Evolutionary conservation across 2,888 invertebrate species (phyloP), one percentile per base, ranked within the genome.

Genomic region (Diaprepes abbreviatus): DNA sequence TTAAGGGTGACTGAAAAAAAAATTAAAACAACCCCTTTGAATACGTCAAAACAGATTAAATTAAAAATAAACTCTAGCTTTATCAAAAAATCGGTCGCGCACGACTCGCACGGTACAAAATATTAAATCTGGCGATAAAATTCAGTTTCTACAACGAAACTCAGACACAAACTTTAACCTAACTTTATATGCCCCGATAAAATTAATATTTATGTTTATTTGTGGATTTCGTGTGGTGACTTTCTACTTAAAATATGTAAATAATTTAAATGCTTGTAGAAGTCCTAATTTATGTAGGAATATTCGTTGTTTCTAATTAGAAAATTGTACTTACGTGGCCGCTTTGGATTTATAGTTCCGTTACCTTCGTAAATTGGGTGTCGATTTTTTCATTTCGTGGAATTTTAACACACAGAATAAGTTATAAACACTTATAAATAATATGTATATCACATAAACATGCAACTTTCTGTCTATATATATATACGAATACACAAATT

Each of bases 181-280:
- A 54, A 69, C 59, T 66, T 69, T 73, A 66, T 74, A 72, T 63
- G 45, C 65, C 65, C 66, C 72, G 73, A 74, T 74, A 75, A 73
- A 72, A 74, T 71, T 70, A 66, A 72, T 73, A 76, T 76, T 75
- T 75, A 76, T 76, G 76, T 76, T 70, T 71, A 76, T 76, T 74
- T 66, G 66, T 50, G 60, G 62, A 71, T 76, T 73, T 72, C 75
- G 76, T 75, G 76, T 75, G 68, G 62, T 58, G 57, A 63, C 58
- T 43, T 57, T 62, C 50, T 60, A 52, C 55, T 59, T 65, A 62
- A 68, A 66, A 64, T 66, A 71, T 68, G 63, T 52, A 66, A 66
- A 69, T 69, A 57, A 60, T 54, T 60, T 45, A 40, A 65, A 65
- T 43, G 60, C 60, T 60, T 65, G 62, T 54, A 65, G 35, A 66